Evolutionary conservation across 2,797 vertebrate genomes (phyloP).

Genomic region (Benthosema pterotum): DNA sequence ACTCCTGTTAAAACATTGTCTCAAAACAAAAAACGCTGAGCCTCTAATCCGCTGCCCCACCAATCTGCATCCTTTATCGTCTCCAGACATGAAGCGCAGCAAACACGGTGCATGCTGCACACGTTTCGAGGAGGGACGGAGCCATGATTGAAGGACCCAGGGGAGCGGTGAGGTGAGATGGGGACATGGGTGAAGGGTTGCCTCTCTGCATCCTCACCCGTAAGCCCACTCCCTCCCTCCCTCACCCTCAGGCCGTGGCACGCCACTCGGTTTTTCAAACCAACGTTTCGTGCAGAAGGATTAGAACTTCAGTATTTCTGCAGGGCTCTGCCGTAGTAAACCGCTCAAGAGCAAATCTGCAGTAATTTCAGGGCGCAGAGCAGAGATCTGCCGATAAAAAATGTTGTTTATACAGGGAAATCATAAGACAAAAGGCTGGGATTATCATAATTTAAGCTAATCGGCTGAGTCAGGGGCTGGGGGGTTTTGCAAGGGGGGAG

Average conservation of each 20-base stretch:
- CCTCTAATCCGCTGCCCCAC: constrained; percentile 70
- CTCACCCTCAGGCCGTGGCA: constrained; percentile 6
- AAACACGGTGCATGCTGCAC: constrained; percentile 51
- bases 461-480: constrained; percentile 28
- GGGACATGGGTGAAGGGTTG: constrained; percentile 8
- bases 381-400: not conserved
- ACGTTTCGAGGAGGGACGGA: constrained; percentile 30
- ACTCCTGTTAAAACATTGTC: constrained; percentile 76
- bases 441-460: constrained; percentile 51
- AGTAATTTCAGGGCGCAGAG: constrained; percentile 1
- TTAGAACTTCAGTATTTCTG: constrained; percentile 41
- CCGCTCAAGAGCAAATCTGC: constrained; percentile 5
- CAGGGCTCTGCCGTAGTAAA: constrained; percentile 17
- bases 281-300: constrained; percentile 28
- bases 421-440: constrained; percentile 29
- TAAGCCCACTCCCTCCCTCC: not conserved
- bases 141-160: constrained; percentile 27
- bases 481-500: constrained; percentile 17
- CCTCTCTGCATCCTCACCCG: not conserved
- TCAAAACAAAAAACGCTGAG: constrained; percentile 60
- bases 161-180: constrained; percentile 6
- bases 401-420: constrained; percentile 5
- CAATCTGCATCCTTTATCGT: constrained; percentile 71
- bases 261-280: constrained; percentile 35
- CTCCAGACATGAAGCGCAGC: constrained; percentile 58